These are phyloP conservation scores for Drosophila aldrichi DNA, from an alignment of 2,888 invertebrate genomes.

Conservation along the genomic window DNA sequence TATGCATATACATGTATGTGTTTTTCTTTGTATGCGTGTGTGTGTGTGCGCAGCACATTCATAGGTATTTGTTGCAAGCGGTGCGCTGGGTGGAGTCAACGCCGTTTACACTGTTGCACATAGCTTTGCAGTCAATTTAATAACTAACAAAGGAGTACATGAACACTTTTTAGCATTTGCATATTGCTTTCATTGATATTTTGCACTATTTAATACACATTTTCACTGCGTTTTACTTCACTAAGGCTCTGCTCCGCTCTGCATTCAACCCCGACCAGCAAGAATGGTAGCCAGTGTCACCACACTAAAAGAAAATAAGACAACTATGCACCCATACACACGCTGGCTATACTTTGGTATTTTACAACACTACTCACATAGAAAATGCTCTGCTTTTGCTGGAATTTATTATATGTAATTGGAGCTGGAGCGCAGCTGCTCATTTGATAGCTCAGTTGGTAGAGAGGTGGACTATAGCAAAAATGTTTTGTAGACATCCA, in stretches of 20 bases:
- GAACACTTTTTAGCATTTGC: slow-evolving; percentile 20
- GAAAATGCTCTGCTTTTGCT: background rate
- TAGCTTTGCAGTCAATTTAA: slow-evolving; percentile 15
- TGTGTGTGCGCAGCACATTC: slow-evolving; percentile 30
- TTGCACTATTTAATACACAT: slow-evolving; percentile 68
- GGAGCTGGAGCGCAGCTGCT: background rate
- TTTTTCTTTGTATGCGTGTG: slow-evolving; percentile 7
- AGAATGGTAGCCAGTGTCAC: slow-evolving; percentile 56
- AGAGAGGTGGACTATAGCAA: slow-evolving; percentile 77
- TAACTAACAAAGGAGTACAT: slow-evolving; percentile 23
- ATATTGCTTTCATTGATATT: slow-evolving; percentile 42
- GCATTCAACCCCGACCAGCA: slow-evolving; percentile 62
- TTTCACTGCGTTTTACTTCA: slow-evolving; percentile 48
- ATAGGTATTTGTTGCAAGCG: slow-evolving; percentile 61
- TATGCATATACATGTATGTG: slow-evolving; percentile 19
- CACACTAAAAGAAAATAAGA: slow-evolving; percentile 24
- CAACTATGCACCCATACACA: slow-evolving; percentile 22
- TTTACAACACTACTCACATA: slow-evolving; percentile 28
- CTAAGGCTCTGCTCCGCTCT: slow-evolving; percentile 51
- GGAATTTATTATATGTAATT: slow-evolving; percentile 6
- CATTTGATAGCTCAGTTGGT: slow-evolving; percentile 81
- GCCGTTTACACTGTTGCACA: slow-evolving; percentile 20
- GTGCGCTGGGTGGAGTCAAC: slow-evolving; percentile 53
- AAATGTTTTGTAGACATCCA: slow-evolving; percentile 63
- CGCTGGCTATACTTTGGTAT: background rate